Conservation (phyloP, 2,888 invertebrate species). For the Trachelus tabidus region DNA sequence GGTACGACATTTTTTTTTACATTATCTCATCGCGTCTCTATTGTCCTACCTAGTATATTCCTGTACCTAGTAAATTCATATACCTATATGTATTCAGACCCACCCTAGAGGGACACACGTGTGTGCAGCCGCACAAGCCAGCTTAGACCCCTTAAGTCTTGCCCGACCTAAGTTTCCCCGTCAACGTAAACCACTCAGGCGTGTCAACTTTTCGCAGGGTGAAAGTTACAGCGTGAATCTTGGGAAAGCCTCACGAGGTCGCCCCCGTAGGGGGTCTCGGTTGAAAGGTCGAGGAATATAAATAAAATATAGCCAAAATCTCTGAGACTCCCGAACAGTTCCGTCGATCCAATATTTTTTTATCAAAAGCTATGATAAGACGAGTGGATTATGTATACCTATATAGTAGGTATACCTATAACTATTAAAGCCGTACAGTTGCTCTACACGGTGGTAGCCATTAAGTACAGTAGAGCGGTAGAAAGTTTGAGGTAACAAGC, state of each 20-base stretch:
- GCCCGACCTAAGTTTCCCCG: neutral
- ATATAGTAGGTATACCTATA: too few species aligned
- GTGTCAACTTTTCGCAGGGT: conserved; percentile 15
- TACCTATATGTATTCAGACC: neutral
- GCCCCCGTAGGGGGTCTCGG: neutral
- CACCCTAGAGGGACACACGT: neutral
- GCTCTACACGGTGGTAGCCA: neutral
- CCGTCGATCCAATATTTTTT: neutral
- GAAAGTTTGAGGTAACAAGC: neutral
- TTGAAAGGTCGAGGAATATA: neutral
- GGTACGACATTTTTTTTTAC: neutral
- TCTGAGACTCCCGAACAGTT: neutral
- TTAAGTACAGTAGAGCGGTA: neutral
- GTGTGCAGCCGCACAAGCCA: neutral
- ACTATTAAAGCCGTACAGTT: neutral
- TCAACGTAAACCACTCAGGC: conserved; percentile 18
- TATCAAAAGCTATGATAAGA: too few species aligned
- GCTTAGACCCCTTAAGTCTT: neutral
- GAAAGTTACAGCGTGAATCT: conserved; percentile 10
- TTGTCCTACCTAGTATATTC: neutral
- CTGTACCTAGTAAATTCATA: neutral
- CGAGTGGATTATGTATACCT: too few species aligned
- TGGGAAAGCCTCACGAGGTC: neutral
- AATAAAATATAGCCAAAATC: neutral
- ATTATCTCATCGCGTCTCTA: neutral